These are phyloP conservation scores for Megaleporinus macrocephalus DNA, from an alignment of 2,113 vertebrate species.

Conservation along the genomic window DNA sequence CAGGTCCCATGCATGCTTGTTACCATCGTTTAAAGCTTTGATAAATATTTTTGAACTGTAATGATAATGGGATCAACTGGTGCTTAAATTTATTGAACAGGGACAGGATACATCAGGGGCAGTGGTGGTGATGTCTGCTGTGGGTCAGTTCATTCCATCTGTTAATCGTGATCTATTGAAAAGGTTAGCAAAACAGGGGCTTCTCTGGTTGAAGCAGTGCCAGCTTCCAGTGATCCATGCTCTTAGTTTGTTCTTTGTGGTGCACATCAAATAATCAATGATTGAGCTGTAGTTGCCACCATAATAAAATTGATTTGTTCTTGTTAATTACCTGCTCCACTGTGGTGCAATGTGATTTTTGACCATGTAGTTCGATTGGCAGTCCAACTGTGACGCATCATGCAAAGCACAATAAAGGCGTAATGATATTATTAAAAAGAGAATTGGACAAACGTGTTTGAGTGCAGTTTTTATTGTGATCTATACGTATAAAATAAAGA, in stretches of 20 bases:
- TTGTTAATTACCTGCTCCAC: not conserved
- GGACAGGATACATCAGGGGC: no score
- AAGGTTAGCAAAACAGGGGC: not conserved
- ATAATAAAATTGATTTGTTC: not conserved
- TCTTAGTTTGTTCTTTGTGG: not conserved
- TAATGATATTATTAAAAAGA: not conserved
- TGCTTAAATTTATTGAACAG: no score
- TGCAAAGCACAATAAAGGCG: not conserved
- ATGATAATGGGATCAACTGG: no score
- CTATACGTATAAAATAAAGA: not conserved
- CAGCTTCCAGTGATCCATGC: not conserved
- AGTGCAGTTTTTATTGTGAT: not conserved
- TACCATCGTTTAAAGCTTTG: no score
- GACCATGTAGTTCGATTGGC: not conserved
- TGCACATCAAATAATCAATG: slow-evolving; percentile 13
- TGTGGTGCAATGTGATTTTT: not conserved
- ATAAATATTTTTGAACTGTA: no score
- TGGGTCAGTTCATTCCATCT: no score
- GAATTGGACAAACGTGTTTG: not conserved
- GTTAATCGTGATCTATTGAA: no score
- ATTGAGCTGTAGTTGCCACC: not conserved
- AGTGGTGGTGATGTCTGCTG: no score
- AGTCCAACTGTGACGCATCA: not conserved
- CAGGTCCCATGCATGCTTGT: no score
- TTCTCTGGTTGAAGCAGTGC: not conserved